Conservation (phyloP, 2,888 invertebrate genomes). For the Rotaria macrura region DNA sequence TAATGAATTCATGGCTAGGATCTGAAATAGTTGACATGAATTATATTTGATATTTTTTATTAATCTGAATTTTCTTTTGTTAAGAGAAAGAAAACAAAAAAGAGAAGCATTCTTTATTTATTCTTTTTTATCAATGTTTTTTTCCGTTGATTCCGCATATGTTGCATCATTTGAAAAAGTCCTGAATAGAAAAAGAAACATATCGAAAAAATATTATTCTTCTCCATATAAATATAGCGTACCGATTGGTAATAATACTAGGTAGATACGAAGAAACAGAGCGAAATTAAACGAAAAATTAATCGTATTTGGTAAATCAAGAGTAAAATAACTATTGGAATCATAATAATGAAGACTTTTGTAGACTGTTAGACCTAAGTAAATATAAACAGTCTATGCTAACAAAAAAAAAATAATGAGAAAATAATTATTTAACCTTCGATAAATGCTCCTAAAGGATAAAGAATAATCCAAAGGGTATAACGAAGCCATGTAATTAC, state of each 20-base stretch:
- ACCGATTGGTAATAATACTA: constrained; percentile 66
- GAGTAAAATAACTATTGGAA: constrained; percentile 54
- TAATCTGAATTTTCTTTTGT: background rate
- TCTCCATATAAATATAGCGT: background rate
- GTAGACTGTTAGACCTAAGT: background rate
- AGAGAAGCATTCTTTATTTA: background rate
- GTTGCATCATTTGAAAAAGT: constrained; percentile 66
- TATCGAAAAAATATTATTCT: too few relatives aligned
- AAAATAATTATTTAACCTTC: constrained; percentile 57
- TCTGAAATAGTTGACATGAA: background rate
- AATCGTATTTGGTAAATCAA: constrained; percentile 69
- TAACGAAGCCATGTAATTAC: constrained; percentile 81
- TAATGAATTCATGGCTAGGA: background rate
- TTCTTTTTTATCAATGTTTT: constrained; percentile 40
- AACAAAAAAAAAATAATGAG: background rate
- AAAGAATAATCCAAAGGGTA: constrained; percentile 80
- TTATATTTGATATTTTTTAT: background rate
- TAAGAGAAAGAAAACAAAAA: background rate
- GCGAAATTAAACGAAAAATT: constrained; percentile 80
- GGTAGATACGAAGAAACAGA: constrained; percentile 64
- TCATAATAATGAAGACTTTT: background rate
- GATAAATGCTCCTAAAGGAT: constrained; percentile 75
- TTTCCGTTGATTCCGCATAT: constrained; percentile 68
- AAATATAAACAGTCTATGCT: background rate
- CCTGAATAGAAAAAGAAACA: constrained; percentile 46